Evolutionary conservation across 1,140 invertebrate genomes (phyloP), one percentile per base, ranked within the genome.

Genomic region (Drosophila nasuta): DNA sequence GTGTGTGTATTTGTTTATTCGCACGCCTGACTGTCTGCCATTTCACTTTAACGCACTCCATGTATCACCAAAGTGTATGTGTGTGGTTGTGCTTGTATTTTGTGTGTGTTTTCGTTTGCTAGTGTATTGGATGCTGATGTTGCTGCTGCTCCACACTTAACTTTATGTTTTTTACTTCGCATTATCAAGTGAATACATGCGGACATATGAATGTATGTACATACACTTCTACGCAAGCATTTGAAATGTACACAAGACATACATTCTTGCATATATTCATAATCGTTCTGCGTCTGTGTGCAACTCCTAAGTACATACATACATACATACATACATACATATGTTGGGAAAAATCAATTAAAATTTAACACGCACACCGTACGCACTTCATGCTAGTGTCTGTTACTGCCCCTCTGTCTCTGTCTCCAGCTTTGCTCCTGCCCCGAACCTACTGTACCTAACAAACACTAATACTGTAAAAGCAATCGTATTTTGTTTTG

Each of bases 341-440:
- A 75, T 64, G 64, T 75, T 83, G 77, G 80, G 85, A 88, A 88
- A 88, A 88, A 88, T 88, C 83, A 88, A 88, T 87, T 89, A 88
- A 87, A 83, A 88, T 87, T 88, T 88, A 88, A 88, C 73, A 51
- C 83, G 83, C 83, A 80, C 83, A 62, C 67, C 65, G 59, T 52
- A 67, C 66, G 58, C 70, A 75, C 63, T 65, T 74, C 57, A 28
- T 65, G 8, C 46, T 51, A 49, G 46, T 64, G 43, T 46, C 52
- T 11, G 7, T 68, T 70, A 46, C 52, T 35, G 0, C 13, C 15
- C 45, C 62, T 35, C 28, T 25, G 20, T 25, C 20, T 25, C 20
- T 25, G 20, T 25, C 20, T 25, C 20, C 20, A 4, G 20, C 20
- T 25, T 25, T 25, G 20, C 20, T 25, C 20, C 20, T 25, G 20